phyloP scores from a whole-genome alignment of 2,888 invertebrate genomes.

The Sphaerophoria rueppellii region DNA sequence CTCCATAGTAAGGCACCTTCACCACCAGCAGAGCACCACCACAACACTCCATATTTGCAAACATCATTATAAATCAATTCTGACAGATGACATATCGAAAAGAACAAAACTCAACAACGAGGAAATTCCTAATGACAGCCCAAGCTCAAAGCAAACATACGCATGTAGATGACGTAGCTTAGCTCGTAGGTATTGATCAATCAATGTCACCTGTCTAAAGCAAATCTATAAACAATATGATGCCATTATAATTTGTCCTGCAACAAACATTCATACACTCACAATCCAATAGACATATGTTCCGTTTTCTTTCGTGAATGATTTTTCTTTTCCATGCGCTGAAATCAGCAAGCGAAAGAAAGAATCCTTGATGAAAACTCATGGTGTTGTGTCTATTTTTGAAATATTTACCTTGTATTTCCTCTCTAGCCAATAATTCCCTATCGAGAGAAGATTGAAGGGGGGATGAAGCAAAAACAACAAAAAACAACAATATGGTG shows the following conservation, averaged over 20 bases:
- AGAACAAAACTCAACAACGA: constrained; percentile 58
- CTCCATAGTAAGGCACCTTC: no score
- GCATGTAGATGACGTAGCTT: no score
- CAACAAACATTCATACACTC: constrained; percentile 14
- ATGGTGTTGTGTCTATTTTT: constrained; percentile 52
- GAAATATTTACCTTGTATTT: constrained; percentile 51
- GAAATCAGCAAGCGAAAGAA: no score
- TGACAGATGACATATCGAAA: constrained; percentile 77
- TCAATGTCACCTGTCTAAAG: constrained; percentile 80
- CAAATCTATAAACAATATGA: constrained; percentile 81
- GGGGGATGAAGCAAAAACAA: background rate
- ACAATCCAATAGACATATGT: background rate
- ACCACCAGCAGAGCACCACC: no score
- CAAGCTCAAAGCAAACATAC: constrained; percentile 65
- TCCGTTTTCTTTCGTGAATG: background rate
- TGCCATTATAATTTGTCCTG: constrained; percentile 73
- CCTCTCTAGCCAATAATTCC: background rate
- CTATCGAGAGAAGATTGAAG: background rate
- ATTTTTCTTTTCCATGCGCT: background rate
- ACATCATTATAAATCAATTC: constrained; percentile 76
- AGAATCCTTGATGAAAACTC: constrained; percentile 35
- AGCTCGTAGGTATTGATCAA: constrained; percentile 79
- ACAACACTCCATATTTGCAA: constrained; percentile 52
- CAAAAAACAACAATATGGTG: constrained; percentile 38
- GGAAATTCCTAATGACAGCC: constrained; percentile 69